These are phyloP conservation scores for Poecilobothrus nobilitatus DNA, from an alignment of 2,888 invertebrate genomes.

Conservation along the genomic window DNA sequence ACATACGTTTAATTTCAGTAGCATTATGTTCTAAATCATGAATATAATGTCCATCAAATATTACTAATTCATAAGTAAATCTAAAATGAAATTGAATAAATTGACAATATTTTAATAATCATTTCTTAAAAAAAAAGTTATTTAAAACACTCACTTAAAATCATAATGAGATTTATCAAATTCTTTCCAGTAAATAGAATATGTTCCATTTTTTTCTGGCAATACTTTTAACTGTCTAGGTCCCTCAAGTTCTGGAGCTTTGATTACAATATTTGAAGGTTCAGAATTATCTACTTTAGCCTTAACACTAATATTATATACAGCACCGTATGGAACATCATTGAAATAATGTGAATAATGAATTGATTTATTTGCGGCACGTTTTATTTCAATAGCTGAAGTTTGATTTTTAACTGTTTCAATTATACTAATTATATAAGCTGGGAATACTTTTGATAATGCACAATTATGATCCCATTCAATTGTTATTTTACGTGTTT, in stretches of 20 bases:
- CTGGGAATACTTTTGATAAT: slow-evolving; percentile 27
- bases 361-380: slow-evolving; percentile 46
- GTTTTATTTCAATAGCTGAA: slow-evolving; percentile 45
- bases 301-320: slow-evolving; percentile 46
- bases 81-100: slow-evolving; percentile 33
- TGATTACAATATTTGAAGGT: slow-evolving; percentile 45
- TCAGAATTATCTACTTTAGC: slow-evolving; percentile 37
- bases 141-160: slow-evolving; percentile 25
- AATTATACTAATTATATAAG: slow-evolving; percentile 45
- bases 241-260: slow-evolving; percentile 51
- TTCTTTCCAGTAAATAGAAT: slow-evolving; percentile 59
- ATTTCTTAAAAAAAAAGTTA: background rate
- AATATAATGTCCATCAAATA: slow-evolving; percentile 50
- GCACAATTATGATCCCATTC: slow-evolving; percentile 67
- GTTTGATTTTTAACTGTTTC: slow-evolving; percentile 46
- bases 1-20: slow-evolving; percentile 36
- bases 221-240: slow-evolving; percentile 57
- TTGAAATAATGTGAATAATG: slow-evolving; percentile 46
- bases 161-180: slow-evolving; percentile 29
- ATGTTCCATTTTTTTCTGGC: slow-evolving; percentile 53
- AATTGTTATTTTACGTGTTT: slow-evolving; percentile 49
- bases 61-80: slow-evolving; percentile 56
- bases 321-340: slow-evolving; percentile 48
- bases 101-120: background rate
- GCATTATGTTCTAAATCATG: slow-evolving; percentile 45